Conservation (phyloP, 2,797 vertebrate genomes). For the Acipenser oxyrinchus region DNA sequence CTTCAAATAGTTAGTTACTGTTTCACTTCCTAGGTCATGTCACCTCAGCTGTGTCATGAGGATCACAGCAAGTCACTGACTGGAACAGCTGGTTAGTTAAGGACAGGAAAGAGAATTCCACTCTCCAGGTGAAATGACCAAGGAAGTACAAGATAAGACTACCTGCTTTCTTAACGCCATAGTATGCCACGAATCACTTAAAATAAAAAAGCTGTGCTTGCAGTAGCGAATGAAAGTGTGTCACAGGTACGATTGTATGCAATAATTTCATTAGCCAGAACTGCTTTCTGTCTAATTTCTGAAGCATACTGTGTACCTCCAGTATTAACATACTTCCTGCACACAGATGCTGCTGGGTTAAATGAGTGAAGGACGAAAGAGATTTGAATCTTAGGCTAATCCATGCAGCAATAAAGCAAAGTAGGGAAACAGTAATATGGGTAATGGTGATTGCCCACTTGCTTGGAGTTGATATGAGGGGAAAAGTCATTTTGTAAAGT, state of each 20-base stretch:
- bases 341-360: conserved; percentile 14
- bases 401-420: conserved; percentile 26
- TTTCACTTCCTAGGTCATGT: too few relatives aligned
- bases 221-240: neutral
- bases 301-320: neutral
- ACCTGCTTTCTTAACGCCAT: too few relatives aligned
- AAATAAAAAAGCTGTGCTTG: too few relatives aligned
- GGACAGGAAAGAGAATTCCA: too few relatives aligned
- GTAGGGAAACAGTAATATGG: conserved; percentile 19
- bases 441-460: conserved; percentile 13
- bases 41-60: too few relatives aligned
- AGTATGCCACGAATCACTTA: too few relatives aligned
- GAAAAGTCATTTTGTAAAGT: conserved; percentile 24
- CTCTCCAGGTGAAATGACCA: too few relatives aligned
- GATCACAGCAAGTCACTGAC: too few relatives aligned
- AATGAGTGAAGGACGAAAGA: conserved; percentile 32
- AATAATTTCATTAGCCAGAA: neutral
- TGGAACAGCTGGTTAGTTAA: too few relatives aligned
- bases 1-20: too few relatives aligned
- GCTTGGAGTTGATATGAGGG: conserved; percentile 1
- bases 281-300: neutral
- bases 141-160: too few relatives aligned
- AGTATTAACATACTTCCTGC: conserved; percentile 14
- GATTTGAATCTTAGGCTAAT: conserved; percentile 31
- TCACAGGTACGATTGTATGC: neutral